Percentiles rank a stretch among this genome's conserved stretches.
These are phyloP conservation scores for Cloeon dipterum DNA, from an alignment of 2,888 invertebrate genomes.

Conservation along the genomic window DNA sequence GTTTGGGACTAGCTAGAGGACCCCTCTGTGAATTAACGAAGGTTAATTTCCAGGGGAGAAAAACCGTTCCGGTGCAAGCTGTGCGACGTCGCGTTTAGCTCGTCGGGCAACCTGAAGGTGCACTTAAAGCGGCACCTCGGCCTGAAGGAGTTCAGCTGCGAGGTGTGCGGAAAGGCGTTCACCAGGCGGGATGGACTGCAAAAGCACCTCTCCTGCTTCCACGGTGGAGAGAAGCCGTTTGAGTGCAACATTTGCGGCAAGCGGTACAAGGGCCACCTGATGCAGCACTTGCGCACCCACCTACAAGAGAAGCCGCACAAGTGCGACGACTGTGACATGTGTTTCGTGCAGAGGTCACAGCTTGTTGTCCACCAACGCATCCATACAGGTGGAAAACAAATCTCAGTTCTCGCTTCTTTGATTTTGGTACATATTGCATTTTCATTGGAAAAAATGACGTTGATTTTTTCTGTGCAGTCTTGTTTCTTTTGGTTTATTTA, in stretches of 20 bases:
- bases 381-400: no score
- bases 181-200: conserved; percentile 47
- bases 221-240: conserved; percentile 47
- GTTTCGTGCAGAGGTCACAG: conserved; percentile 66
- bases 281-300: conserved; percentile 65
- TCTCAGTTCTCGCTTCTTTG: no score
- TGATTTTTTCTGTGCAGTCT: no score
- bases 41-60: no score
- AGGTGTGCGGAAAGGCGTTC: conserved; percentile 58
- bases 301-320: conserved; percentile 45
- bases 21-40: no score
- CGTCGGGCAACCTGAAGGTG: conserved; percentile 32
- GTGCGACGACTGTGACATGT: conserved; percentile 53
- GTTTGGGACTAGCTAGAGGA: no score
- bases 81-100: conserved; percentile 47
- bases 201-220: conserved; percentile 52
- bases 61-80: conserved; percentile 46
- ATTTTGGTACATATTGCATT: no score
- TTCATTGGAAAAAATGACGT: no score
- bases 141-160: conserved; percentile 52
- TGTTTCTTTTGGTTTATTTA: no score
- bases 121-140: conserved; percentile 44
- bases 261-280: conserved; percentile 53
- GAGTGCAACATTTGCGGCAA: conserved; percentile 63
- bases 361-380: conserved; percentile 59